A percentile compares a stretch with the other conserved stretches of the same genome.
These are phyloP conservation scores for Drosophila orena DNA, from an alignment of 1,140 invertebrate genomes.

Conservation along the genomic window DNA sequence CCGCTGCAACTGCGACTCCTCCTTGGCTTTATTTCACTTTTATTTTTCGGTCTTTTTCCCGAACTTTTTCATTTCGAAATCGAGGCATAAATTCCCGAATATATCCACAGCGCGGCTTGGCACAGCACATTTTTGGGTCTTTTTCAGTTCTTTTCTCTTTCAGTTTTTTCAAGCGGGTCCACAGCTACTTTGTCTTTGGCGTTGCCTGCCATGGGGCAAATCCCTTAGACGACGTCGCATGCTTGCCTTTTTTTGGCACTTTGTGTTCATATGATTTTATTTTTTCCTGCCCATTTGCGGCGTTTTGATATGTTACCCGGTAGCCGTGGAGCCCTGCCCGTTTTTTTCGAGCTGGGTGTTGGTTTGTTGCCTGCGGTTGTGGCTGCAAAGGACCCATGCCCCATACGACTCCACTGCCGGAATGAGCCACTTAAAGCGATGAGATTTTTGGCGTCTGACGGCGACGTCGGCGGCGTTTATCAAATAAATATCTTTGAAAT, in stretches of 20 bases:
- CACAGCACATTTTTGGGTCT: conserved; percentile 49
- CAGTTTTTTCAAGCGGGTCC: conserved; percentile 22
- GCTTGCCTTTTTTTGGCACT: conserved; percentile 72
- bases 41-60: conserved; percentile 38
- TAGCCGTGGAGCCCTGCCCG: conserved; percentile 52
- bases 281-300: conserved; percentile 78
- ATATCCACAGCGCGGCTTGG: conserved; percentile 42
- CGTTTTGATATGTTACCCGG: conserved; percentile 81
- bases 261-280: conserved; percentile 66
- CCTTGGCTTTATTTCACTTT: conserved; percentile 61
- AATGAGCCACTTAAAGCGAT: conserved; percentile 82
- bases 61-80: conserved; percentile 49
- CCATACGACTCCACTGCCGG: conserved; percentile 32
- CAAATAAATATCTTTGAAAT: conserved; percentile 81
- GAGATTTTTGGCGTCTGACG: conserved; percentile 79
- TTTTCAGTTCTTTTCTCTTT: conserved; percentile 15
- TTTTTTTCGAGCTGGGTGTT: conserved; percentile 51
- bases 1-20: conserved; percentile 18
- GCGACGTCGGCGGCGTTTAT: conserved; percentile 75
- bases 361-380: conserved; percentile 58
- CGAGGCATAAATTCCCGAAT: conserved; percentile 73
- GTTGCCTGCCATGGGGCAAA: conserved; percentile 67
- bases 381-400: conserved; percentile 35
- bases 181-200: conserved; percentile 75
- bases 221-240: conserved; percentile 78